Percentiles rank a stretch among this genome's conserved stretches.
Evolutionary conservation across 1,140 invertebrate genomes (phyloP).

Genomic region (Spodoptera litura): DNA sequence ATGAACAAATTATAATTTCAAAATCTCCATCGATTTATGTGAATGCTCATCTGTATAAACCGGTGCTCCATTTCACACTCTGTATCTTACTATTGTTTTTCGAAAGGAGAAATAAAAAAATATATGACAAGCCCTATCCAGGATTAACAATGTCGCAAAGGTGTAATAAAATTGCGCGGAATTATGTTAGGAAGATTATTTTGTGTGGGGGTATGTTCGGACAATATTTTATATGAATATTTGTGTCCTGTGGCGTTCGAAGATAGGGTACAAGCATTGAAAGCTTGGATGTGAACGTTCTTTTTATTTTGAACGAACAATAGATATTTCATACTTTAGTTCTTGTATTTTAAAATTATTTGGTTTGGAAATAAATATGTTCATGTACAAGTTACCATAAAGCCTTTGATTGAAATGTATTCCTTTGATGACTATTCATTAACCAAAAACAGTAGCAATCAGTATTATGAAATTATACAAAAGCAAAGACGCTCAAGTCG

Average conservation of each 20-base stretch:
- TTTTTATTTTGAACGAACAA: background rate
- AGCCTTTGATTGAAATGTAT: no score
- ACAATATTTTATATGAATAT: constrained; percentile 39
- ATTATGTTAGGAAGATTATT: constrained; percentile 42
- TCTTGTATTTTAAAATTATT: no score
- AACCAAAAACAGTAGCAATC: no score
- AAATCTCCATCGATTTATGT: constrained; percentile 83
- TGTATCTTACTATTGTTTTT: constrained; percentile 56
- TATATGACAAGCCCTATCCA: constrained; percentile 30
- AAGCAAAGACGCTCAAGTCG: no score
- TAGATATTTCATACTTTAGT: no score
- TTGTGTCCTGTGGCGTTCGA: constrained; percentile 25
- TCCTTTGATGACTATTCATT: no score
- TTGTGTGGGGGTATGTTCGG: constrained; percentile 43
- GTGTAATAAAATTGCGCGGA: constrained; percentile 45
- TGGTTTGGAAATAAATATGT: no score
- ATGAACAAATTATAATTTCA: constrained; percentile 83
- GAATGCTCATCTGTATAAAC: constrained; percentile 78
- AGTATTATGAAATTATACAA: no score
- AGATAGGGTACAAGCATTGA: constrained; percentile 25
- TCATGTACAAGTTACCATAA: no score
- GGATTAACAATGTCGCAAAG: constrained; percentile 47
- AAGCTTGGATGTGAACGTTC: constrained; percentile 8
- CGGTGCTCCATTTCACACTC: constrained; percentile 71
- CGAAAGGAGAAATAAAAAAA: constrained; percentile 28